Percentiles rank a stretch among this genome's conserved stretches.
These are phyloP conservation scores for Sebastiscus albofasciatus DNA, from an alignment of 2,797 vertebrate species.

Conservation along the genomic window DNA sequence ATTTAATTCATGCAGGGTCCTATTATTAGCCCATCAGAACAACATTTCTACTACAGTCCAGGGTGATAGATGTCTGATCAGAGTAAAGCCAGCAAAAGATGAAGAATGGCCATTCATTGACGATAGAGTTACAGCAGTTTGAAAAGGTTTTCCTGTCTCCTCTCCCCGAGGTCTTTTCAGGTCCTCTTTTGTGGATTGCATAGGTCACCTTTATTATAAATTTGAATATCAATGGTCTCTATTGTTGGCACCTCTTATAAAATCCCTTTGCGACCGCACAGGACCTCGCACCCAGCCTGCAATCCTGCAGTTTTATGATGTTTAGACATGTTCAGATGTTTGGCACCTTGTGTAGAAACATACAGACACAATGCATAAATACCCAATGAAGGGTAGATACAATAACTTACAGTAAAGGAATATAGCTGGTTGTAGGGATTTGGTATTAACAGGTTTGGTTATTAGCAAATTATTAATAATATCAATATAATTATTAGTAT, in stretches of 20 bases:
- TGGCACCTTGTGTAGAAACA: too few relatives aligned
- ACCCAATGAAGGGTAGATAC: too few relatives aligned
- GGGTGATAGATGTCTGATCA: constrained; percentile 45
- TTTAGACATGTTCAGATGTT: too few relatives aligned
- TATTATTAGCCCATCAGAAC: constrained; percentile 32
- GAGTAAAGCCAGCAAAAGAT: neutral
- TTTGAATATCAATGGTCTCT: constrained; percentile 30
- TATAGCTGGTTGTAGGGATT: too few relatives aligned
- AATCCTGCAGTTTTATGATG: too few relatives aligned
- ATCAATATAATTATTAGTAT: too few relatives aligned
- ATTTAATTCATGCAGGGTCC: neutral
- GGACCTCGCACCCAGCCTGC: too few relatives aligned
- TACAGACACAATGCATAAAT: too few relatives aligned
- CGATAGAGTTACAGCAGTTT: constrained; percentile 6
- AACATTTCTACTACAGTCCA: neutral
- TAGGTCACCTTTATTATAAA: constrained; percentile 32
- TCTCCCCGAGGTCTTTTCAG: neutral
- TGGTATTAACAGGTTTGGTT: too few relatives aligned
- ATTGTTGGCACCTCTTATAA: constrained; percentile 3
- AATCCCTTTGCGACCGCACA: neutral
- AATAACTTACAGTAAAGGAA: too few relatives aligned
- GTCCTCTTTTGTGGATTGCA: constrained; percentile 18
- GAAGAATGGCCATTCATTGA: constrained; percentile 28
- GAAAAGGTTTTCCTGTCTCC: constrained; percentile 45
- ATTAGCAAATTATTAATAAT: too few relatives aligned